Base-by-base conservation (phyloP, 1,140 invertebrate genomes). In the Oreohelix idahoensis region DNA sequence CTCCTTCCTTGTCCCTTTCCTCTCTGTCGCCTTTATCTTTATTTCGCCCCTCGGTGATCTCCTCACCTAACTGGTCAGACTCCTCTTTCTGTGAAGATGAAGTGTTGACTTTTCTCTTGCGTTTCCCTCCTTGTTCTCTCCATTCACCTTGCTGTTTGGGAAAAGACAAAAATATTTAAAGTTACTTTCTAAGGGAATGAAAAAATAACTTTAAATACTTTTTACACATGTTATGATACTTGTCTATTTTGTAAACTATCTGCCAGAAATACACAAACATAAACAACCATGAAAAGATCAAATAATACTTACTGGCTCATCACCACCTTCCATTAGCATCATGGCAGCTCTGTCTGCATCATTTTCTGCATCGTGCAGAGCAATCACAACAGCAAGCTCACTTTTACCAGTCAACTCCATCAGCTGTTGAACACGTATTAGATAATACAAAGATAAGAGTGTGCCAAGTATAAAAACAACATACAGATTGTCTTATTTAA, bases 281-380 rank as follows among this genome's bases (percentile, higher is more conserved):
- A 5, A 45, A 45, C 42, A 45, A 45, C 5, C 42, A 45, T 45
- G 42, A 8, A 45, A 45, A 45, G 15, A 15, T 5, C 42, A 45
- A 23, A 58, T 26, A 58, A 15, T 15, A 23, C 23, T 38, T 90
- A 94, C 94, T 90, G 94, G 93, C 85, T 92, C 93, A 66, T 84
- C 79, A 85, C 93, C 90, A 79, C 95, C 95, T 88, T 97, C 96
- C 26, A 96, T 93, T 38, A 97, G 93, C 93, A 96, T 95, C 85
- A 95, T 95, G 66, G 95, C 94, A 75, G 97, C 96, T 86, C 94
- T 88, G 39, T 92, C 89, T 38, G 89, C 79, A 86, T 93, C 92
- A 88, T 93, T 90, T 77, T 92, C 89, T 86, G 91, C 92, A 86
- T 93, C 93, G 82, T 93, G 92, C 32, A 93, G 87, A 36, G 93